phyloP scores from a whole-genome alignment of 2,797 vertebrate species.

The Diglossa cyanea region DNA sequence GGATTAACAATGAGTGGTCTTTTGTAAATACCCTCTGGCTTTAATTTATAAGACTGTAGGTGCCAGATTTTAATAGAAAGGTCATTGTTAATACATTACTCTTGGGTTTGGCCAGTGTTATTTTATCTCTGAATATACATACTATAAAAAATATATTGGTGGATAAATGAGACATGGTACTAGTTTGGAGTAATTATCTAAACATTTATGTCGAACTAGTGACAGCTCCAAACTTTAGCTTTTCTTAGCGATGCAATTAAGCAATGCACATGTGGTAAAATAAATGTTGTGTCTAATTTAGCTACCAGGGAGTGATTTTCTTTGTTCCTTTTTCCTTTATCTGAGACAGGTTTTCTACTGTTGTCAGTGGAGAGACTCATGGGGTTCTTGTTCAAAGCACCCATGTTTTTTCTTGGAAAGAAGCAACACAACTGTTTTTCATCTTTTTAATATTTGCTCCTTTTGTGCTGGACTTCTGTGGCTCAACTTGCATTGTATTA shows the following conservation, averaged over 20 bases:
- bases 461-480: background rate
- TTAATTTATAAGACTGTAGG: background rate
- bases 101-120: background rate
- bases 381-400: background rate
- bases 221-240: background rate
- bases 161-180: background rate
- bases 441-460: background rate
- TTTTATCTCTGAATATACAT: background rate
- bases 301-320: background rate
- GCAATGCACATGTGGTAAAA: background rate
- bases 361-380: background rate
- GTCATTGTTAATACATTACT: background rate
- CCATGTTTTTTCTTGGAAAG: background rate
- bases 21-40: background rate
- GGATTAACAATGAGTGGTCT: background rate
- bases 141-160: background rate
- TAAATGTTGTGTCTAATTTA: background rate
- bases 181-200: background rate
- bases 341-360: background rate
- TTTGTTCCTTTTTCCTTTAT: background rate
- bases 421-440: background rate
- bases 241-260: background rate
- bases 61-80: background rate
- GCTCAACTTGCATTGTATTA: background rate
- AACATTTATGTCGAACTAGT: background rate